A percentile compares a stretch with the other conserved stretches of the same genome.
Evolutionary conservation across 2,113 vertebrate genomes (phyloP).

Genomic region (Eonycteris spelaea): DNA sequence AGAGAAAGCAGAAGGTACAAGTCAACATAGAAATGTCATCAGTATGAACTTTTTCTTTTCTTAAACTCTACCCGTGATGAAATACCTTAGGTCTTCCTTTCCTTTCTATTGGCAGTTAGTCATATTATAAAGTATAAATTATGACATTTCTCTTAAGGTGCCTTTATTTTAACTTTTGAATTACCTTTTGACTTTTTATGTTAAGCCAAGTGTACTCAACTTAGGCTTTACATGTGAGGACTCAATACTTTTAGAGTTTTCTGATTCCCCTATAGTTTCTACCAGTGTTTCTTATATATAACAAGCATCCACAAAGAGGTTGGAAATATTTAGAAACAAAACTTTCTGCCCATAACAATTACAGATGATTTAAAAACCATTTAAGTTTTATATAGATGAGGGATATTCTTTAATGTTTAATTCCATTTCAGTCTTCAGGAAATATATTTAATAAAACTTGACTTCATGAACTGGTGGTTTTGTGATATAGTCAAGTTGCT

Average conservation of each 20-base stretch:
- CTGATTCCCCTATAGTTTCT: not conserved
- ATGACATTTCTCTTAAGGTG: not conserved
- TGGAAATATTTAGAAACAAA: constrained; percentile 38
- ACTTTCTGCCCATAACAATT: not conserved
- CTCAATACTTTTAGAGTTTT: not conserved
- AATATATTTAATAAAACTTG: constrained; percentile 45
- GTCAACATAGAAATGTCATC: constrained; percentile 9
- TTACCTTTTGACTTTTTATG: constrained; percentile 33
- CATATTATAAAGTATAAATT: not conserved
- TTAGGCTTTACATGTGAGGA: constrained; percentile 1
- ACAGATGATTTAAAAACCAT: constrained; percentile 17
- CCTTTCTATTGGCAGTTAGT: not conserved
- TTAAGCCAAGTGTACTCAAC: not conserved
- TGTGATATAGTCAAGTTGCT: constrained; percentile 16
- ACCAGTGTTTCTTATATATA: not conserved
- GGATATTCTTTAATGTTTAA: constrained; percentile 4
- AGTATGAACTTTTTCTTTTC: not conserved
- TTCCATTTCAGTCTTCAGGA: constrained; percentile 1
- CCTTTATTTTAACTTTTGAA: constrained; percentile 43
- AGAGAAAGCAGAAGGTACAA: not conserved
- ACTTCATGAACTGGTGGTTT: constrained; percentile 10
- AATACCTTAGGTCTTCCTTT: not conserved
- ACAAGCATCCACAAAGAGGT: not conserved
- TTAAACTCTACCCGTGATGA: not conserved
- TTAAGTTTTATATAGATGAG: not conserved